Percentiles rank a stretch among this genome's conserved stretches.
Conservation (phyloP, 2,797 vertebrate genomes). For the Fringilla coelebs region DNA sequence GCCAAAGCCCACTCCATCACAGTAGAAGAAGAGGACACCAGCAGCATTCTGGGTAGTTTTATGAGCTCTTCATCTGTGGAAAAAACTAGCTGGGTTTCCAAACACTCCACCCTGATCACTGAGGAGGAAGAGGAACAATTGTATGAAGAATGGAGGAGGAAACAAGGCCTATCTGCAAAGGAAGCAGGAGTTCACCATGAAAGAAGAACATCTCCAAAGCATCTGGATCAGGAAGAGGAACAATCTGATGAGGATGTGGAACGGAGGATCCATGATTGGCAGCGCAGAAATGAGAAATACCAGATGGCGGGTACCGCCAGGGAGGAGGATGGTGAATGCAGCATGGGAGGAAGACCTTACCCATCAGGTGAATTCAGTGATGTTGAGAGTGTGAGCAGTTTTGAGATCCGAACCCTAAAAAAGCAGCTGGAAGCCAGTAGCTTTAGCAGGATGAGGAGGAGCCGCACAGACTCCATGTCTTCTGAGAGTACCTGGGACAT, state of each 20-base stretch:
- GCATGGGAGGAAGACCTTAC: neutral
- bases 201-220: neutral
- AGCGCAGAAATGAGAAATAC: slow-evolving; percentile 87
- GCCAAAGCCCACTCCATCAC: slow-evolving; percentile 84
- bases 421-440: slow-evolving; percentile 73
- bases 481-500: slow-evolving; percentile 85
- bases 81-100: slow-evolving; percentile 64
- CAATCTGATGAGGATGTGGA: slow-evolving; percentile 74
- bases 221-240: slow-evolving; percentile 43
- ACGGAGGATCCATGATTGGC: slow-evolving; percentile 87
- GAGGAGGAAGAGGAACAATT: slow-evolving; percentile 76
- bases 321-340: slow-evolving; percentile 53
- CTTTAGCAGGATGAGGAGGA: slow-evolving; percentile 50
- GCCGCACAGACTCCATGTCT: slow-evolving; percentile 75
- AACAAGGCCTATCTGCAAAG: slow-evolving; percentile 60
- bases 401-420: slow-evolving; percentile 79
- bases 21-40: slow-evolving; percentile 87
- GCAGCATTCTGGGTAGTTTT: slow-evolving; percentile 84
- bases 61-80: slow-evolving; percentile 63
- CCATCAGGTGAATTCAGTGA: slow-evolving; percentile 64
- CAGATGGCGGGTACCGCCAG: slow-evolving; percentile 76
- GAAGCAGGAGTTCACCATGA: slow-evolving; percentile 10
- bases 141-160: slow-evolving; percentile 72
- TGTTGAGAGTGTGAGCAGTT: slow-evolving; percentile 84
- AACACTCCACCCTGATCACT: slow-evolving; percentile 69